These are phyloP conservation scores for Alitta virens DNA, from an alignment of 2,888 invertebrate genomes.

Conservation along the genomic window DNA sequence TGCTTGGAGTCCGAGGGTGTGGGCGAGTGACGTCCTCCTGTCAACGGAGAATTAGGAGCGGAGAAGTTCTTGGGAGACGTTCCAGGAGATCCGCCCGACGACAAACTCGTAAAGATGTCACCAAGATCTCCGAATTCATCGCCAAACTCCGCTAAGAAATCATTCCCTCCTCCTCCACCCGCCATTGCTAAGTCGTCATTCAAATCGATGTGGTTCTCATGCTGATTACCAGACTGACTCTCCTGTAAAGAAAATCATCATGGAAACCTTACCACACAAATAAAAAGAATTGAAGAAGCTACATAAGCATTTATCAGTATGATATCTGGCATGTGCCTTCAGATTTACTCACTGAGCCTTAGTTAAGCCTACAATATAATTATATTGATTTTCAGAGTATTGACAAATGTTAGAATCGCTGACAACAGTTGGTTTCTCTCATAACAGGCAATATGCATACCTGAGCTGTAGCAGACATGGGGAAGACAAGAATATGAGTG, in stretches of 20 bases:
- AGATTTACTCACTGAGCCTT: no score
- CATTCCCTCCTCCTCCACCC: not conserved
- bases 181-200: not conserved
- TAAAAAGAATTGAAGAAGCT: no score
- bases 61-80: constrained; percentile 19
- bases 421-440: no score
- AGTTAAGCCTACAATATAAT: no score
- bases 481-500: constrained; percentile 97
- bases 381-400: no score
- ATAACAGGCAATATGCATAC: no score
- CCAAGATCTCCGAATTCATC: constrained; percentile 16
- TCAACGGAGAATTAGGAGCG: constrained; percentile 19
- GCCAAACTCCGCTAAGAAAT: constrained; percentile 1
- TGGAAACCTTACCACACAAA: not conserved
- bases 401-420: no score
- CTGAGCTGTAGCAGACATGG: constrained; percentile 68
- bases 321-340: no score
- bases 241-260: not conserved
- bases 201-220: constrained; percentile 12
- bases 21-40: not conserved
- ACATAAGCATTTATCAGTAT: no score
- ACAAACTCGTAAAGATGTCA: constrained; percentile 3
- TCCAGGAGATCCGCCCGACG: not conserved
- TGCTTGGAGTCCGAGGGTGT: not conserved
- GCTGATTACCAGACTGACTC: not conserved